These are phyloP conservation scores for Stenodema calcarata DNA, from an alignment of 2,888 invertebrate species.

Conservation along the genomic window DNA sequence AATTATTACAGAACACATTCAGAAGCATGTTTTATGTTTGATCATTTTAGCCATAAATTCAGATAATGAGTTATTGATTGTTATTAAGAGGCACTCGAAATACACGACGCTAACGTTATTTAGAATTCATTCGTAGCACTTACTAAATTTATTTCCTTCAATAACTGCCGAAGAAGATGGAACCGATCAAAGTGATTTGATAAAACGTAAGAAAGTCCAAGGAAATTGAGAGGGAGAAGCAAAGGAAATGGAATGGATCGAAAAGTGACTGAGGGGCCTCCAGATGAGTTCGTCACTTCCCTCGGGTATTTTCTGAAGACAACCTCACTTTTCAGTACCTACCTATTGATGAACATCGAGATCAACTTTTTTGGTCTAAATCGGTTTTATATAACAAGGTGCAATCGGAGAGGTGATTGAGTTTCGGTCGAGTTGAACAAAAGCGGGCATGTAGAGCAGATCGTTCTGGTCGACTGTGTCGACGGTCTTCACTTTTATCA, in stretches of 20 bases:
- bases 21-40: too few species aligned
- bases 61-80: too few species aligned
- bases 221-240: too few species aligned
- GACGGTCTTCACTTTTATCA: not conserved
- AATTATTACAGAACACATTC: too few species aligned
- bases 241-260: not conserved
- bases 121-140: too few species aligned
- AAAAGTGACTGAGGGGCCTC: not conserved
- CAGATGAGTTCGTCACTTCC: not conserved
- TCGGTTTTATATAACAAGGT: not conserved
- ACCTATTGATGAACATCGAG: not conserved
- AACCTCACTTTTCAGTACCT: not conserved
- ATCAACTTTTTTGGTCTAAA: not conserved
- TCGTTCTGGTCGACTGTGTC: not conserved
- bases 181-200: not conserved
- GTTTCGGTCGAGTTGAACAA: not conserved
- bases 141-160: too few species aligned
- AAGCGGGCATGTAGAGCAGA: not conserved
- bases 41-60: too few species aligned
- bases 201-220: not conserved
- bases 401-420: not conserved
- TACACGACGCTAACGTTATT: too few species aligned
- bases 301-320: not conserved
- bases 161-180: too few species aligned
- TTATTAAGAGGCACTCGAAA: too few species aligned